Base-by-base conservation (phyloP, 2,113 vertebrate genomes). In the Mirounga angustirostris region DNA sequence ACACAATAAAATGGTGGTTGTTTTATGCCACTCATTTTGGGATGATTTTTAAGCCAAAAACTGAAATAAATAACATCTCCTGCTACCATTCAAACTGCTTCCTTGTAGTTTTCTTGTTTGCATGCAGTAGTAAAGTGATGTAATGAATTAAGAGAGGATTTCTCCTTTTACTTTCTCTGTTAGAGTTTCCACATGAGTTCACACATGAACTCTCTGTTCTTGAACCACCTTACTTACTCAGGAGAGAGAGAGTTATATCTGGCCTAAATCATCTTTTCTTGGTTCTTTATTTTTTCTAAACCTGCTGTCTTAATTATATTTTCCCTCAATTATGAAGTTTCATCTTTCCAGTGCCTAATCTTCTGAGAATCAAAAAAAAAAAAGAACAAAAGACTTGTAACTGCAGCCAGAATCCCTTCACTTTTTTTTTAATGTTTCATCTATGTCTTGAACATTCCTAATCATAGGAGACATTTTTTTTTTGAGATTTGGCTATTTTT, bases 341-440 rank as follows among this genome's bases (percentile, higher is more conserved):
- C 11, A 91, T 61, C 15, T 89, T 85, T 88, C n/a, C n/a, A 80
- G 21, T 58, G 46, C 6, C 22, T 69, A 81, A 58, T 84, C 43
- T 71, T 79, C 24, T 84, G 13, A 28, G n/a, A 79, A 22, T n/a
- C 22, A 79, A 82, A 59, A 30, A 65, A 86, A 91, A 94, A 86
- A 91, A 94, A 86, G 33, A 82, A 94, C 18, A 83, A 50, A 96
- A 43, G 52, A 63, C 16, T 69, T 36, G 30, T 61, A 87, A n/a
- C 30, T 54, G 26, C 16, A 69, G 65, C 11, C 24, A 86, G 16
- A 11, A 56, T 61, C 14, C 0, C 2, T 71, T 69, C 36, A 26
- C 13, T 22, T 26, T 50, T 52, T 82, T 88, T 95, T 76, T 78
- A 91, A 16, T 59, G 7, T 74, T 30, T 84, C 63, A 33, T 67